Evolutionary conservation across 2,888 invertebrate genomes (phyloP).

Genomic region (Thecocarcelia acutangulata): DNA sequence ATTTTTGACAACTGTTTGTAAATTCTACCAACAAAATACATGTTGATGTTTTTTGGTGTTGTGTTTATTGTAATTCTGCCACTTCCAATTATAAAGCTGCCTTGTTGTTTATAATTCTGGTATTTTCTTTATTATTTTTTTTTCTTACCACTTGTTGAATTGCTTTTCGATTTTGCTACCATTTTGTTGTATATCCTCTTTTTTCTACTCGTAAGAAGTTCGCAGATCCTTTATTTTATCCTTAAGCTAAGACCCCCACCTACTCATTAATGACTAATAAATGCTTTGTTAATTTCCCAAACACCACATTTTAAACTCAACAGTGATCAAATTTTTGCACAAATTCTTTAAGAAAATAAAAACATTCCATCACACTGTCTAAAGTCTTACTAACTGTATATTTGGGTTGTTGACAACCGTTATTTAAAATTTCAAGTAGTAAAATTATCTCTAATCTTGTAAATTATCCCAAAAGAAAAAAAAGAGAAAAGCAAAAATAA

Average conservation of each 20-base stretch:
- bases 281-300: constrained; percentile 3
- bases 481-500: too few species aligned
- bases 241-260: not conserved
- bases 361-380: constrained; percentile 8
- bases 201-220: too few species aligned
- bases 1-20: too few species aligned
- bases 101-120: not conserved
- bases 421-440: constrained; percentile 19
- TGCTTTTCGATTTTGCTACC: not conserved
- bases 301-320: constrained; percentile 35
- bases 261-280: not conserved
- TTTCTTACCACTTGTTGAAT: too few species aligned
- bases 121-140: not conserved
- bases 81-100: too few species aligned
- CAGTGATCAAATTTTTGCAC: not conserved
- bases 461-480: constrained; percentile 11
- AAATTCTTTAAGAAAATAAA: constrained; percentile 1
- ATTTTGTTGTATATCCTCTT: constrained; percentile 28
- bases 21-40: too few species aligned
- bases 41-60: too few species aligned
- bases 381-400: constrained; percentile 30
- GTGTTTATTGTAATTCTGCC: too few species aligned
- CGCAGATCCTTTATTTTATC: not conserved
- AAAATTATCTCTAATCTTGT: constrained; percentile 32
- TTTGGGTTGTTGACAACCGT: not conserved